Evolutionary conservation across 2,888 invertebrate species (phyloP).

Genomic region (Pimpla rufipes): DNA sequence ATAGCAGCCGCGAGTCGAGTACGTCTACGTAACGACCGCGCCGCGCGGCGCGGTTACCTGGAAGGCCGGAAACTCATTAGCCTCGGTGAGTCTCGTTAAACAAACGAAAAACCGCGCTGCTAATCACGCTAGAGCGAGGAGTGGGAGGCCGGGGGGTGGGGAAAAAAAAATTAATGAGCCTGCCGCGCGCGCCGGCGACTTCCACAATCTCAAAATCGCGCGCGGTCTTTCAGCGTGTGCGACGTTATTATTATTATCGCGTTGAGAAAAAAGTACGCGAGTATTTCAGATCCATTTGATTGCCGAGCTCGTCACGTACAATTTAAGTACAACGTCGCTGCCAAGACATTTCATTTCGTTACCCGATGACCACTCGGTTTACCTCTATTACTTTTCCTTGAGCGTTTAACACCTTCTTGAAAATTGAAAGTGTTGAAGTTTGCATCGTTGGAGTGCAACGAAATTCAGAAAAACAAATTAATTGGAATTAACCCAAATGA

Average conservation of each 20-base stretch:
- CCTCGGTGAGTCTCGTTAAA: conserved; percentile 61
- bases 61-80: conserved; percentile 66
- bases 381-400: too few relatives aligned
- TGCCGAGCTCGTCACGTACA: background rate
- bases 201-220: conserved; percentile 48
- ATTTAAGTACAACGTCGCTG: background rate
- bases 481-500: too few relatives aligned
- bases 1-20: conserved; percentile 3
- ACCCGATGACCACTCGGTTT: too few relatives aligned
- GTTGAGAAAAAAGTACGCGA: background rate
- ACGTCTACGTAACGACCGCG: conserved; percentile 46
- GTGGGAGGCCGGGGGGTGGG: too few relatives aligned
- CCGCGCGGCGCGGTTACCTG: conserved; percentile 30
- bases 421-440: too few relatives aligned
- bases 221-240: conserved; percentile 18
- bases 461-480: too few relatives aligned
- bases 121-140: conserved; percentile 56
- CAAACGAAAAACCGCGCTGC: conserved; percentile 55
- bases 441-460: too few relatives aligned
- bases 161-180: conserved; percentile 54
- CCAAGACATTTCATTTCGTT: background rate
- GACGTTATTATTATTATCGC: conserved; percentile 21
- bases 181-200: conserved; percentile 34
- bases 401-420: too few relatives aligned
- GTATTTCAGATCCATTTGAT: background rate